Evolutionary conservation across 1,140 invertebrate genomes (phyloP), one percentile per base, ranked within the genome.

Genomic region (Helicoverpa zea): DNA sequence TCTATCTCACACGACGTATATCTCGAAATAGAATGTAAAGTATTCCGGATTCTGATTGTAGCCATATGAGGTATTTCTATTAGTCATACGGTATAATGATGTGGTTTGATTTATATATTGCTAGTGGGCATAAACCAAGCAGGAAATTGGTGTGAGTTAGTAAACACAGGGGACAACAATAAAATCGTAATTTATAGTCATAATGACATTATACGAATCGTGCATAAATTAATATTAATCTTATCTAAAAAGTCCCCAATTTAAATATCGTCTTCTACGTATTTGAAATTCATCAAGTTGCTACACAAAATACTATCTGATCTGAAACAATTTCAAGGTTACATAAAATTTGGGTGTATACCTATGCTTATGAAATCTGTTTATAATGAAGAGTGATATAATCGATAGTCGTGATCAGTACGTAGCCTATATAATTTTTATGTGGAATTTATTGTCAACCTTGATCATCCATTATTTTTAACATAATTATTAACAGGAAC

Each of bases 201-300:
- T 51, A 30, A 30, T 16, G 16, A 43, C n/a, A 64, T 47, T 29
- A 16, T 23, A 70, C 29, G 79, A 76, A 72, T 73, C 66, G 18
- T 72, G 59, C 16, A 78, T 78, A 63, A 75, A 78, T 81, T 72
- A 81, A 59, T 52, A 64, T 47, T 78, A 73, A 81, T 73, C 80
- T 81, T 78, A 81, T 81, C 80, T 61, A 43, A 73, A 54, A 74
- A 63, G 73, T 59, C 76, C 59, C 18, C 75, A 52, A 61, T 75
- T 51, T 49, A 43, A 59, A 75, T 75, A 61, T 14, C 13, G 73
- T 23, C 30, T 63, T 77, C n/a, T 63, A 64, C 72, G 72, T 74
- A 59, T 74, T 59, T 14, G 14, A 35, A 58, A 74, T 56, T 58
- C 52, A 23, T 72, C 18, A 13, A 35, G 70, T 56, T 72, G 47